Evolutionary conservation across 2,888 invertebrate species (phyloP).

Genomic region (Vesta saturnalis): DNA sequence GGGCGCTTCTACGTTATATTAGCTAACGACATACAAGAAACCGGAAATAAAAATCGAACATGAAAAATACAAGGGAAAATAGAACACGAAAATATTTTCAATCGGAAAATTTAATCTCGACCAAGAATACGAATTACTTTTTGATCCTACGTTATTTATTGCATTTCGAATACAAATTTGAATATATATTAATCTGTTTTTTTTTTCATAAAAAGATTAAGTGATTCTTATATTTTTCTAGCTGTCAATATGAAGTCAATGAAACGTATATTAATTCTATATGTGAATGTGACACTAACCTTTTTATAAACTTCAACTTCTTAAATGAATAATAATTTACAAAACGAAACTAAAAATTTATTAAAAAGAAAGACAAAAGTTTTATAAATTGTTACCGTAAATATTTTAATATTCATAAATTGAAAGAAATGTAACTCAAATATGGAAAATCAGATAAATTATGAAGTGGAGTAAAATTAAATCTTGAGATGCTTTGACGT

Average conservation of each 20-base stretch:
- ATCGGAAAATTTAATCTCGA: constrained; percentile 54
- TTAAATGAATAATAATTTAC: constrained; percentile 8
- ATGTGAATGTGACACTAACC: constrained; percentile 9
- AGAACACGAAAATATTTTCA: constrained; percentile 53
- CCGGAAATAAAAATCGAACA: constrained; percentile 55
- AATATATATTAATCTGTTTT: constrained; percentile 23
- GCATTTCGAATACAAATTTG: constrained; percentile 25
- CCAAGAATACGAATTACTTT: constrained; percentile 44
- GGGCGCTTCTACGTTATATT: constrained; percentile 52
- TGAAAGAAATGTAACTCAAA: constrained; percentile 12
- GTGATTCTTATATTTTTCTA: constrained; percentile 18
- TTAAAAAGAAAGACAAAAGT: not conserved
- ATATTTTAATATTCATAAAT: not conserved
- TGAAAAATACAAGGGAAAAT: constrained; percentile 47
- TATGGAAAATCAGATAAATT: constrained; percentile 29
- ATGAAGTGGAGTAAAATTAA: constrained; percentile 35
- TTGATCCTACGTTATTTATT: constrained; percentile 30
- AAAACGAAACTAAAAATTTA: not conserved
- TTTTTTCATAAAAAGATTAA: constrained; percentile 20
- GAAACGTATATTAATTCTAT: constrained; percentile 14
- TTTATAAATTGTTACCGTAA: not conserved
- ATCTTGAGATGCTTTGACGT: constrained; percentile 35
- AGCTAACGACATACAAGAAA: constrained; percentile 54
- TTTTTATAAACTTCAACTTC: constrained; percentile 6
- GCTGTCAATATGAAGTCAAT: constrained; percentile 6